These are phyloP conservation scores for Drosophila pallidifrons DNA, from an alignment of 1,140 invertebrate species.

Conservation along the genomic window DNA sequence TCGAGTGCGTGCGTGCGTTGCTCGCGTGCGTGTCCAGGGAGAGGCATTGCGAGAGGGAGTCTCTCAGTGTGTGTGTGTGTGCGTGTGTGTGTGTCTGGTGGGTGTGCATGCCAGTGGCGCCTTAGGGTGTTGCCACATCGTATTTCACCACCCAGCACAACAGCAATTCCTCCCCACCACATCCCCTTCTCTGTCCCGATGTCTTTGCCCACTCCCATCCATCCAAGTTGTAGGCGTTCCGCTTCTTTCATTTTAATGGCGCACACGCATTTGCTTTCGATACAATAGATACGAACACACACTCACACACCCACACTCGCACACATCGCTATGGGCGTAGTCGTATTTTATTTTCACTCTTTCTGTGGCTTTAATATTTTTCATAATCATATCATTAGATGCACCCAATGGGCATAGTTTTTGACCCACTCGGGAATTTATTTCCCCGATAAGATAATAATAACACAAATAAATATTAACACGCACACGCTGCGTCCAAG, in stretches of 20 bases:
- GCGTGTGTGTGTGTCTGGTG: constrained; percentile 19
- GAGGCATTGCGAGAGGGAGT: constrained; percentile 38
- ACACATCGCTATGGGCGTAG: constrained; percentile 42
- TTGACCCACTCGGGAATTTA: constrained; percentile 46
- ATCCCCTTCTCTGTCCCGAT: constrained; percentile 6
- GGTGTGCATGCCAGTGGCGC: constrained; percentile 65
- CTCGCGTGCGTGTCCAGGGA: constrained; percentile 49
- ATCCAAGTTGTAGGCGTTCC: constrained; percentile 73
- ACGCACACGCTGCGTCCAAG: constrained; percentile 5
- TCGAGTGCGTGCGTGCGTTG: constrained; percentile 76
- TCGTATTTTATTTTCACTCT: constrained; percentile 67
- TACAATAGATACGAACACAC: constrained; percentile 61
- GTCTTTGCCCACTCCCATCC: constrained; percentile 19
- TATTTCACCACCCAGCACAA: constrained; percentile 72
- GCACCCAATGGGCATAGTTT: constrained; percentile 63
- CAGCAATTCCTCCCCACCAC: constrained; percentile 28
- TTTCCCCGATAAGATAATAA: constrained; percentile 64
- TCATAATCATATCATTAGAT: constrained; percentile 80
- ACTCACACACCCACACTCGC: constrained; percentile 9
- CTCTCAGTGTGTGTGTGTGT: constrained; percentile 13
- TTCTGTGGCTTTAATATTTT: constrained; percentile 61
- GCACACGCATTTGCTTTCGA: constrained; percentile 80
- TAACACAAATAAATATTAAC: constrained; percentile 57
- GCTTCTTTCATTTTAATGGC: constrained; percentile 83
- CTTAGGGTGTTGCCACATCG: constrained; percentile 82